Evolutionary conservation across 2,888 invertebrate species (phyloP).

Genomic region (Synanthedon tipuliformis): DNA sequence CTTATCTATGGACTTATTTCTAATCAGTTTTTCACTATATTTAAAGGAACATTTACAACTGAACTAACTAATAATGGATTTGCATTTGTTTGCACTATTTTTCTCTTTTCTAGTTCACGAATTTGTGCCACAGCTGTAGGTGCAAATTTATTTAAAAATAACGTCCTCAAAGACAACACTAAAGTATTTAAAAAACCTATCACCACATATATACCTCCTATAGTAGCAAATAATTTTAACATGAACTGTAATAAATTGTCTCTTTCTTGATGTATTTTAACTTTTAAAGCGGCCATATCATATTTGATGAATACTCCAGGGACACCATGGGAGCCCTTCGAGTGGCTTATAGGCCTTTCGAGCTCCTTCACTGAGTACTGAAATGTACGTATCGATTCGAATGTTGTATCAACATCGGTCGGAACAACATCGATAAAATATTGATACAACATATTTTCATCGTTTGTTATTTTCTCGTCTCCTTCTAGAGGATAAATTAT

Average conservation of each 20-base stretch:
- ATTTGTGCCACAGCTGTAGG: slow-evolving; percentile 16
- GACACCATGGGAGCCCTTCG: slow-evolving; percentile 87
- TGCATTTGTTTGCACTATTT: slow-evolving; percentile 18
- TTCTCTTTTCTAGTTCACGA: slow-evolving; percentile 17
- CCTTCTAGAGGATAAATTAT: slow-evolving; percentile 96
- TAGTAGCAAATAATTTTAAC: slow-evolving; percentile 88
- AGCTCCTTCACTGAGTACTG: slow-evolving; percentile 96
- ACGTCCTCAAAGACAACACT: slow-evolving; percentile 35
- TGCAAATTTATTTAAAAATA: slow-evolving; percentile 19
- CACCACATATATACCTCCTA: slow-evolving; percentile 93
- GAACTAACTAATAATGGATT: slow-evolving; percentile 44
- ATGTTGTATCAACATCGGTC: slow-evolving; percentile 87
- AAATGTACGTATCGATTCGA: slow-evolving; percentile 81
- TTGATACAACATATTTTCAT: slow-evolving; percentile 81
- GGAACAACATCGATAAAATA: slow-evolving; percentile 97
- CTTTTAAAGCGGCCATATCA: slow-evolving; percentile 90
- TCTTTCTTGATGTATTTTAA: slow-evolving; percentile 82
- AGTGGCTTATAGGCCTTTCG: slow-evolving; percentile 78
- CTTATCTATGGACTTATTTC: background rate
- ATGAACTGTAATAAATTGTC: slow-evolving; percentile 84
- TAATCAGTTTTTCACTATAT: slow-evolving; percentile 48
- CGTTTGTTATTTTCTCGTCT: slow-evolving; percentile 85
- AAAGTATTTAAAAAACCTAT: slow-evolving; percentile 69
- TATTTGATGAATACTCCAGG: slow-evolving; percentile 97
- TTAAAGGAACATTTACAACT: slow-evolving; percentile 44